Conservation (phyloP, 2,113 vertebrate species). For the Trachemys scripta region DNA sequence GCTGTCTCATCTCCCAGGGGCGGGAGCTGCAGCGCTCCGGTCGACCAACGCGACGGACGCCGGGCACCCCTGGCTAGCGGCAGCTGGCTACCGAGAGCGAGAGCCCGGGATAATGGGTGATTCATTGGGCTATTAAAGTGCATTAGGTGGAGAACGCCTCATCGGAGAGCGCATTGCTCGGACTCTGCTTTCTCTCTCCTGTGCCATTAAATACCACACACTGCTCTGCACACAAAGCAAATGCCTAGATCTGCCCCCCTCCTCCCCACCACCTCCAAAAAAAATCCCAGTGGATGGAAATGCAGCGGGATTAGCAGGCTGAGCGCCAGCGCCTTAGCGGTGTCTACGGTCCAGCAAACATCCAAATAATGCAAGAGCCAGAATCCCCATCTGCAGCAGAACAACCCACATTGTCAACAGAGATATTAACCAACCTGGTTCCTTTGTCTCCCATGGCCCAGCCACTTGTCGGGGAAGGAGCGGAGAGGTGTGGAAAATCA, state of each 20-base stretch:
- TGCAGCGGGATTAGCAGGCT: not conserved
- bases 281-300: not conserved
- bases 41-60: too few relatives aligned
- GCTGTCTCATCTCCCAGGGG: not conserved
- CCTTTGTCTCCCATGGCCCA: conserved; percentile 41
- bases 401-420: not conserved
- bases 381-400: not conserved
- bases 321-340: not conserved
- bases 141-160: not conserved
- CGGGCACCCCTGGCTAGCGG: not conserved
- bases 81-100: not conserved
- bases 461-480: not conserved
- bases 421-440: conserved; percentile 8
- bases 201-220: not conserved
- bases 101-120: not conserved
- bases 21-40: too few relatives aligned
- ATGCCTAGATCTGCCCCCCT: not conserved
- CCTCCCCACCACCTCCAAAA: too few relatives aligned
- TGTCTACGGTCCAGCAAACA: not conserved
- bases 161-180: too few relatives aligned
- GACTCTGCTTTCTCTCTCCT: not conserved
- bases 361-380: not conserved
- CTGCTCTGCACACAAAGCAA: not conserved
- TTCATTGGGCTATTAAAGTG: not conserved
- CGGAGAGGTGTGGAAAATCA: not conserved